Percentiles rank a stretch among this genome's conserved stretches.
Evolutionary conservation across 2,797 vertebrate species (phyloP).

Genomic region (Sarcoramphus papa): DNA sequence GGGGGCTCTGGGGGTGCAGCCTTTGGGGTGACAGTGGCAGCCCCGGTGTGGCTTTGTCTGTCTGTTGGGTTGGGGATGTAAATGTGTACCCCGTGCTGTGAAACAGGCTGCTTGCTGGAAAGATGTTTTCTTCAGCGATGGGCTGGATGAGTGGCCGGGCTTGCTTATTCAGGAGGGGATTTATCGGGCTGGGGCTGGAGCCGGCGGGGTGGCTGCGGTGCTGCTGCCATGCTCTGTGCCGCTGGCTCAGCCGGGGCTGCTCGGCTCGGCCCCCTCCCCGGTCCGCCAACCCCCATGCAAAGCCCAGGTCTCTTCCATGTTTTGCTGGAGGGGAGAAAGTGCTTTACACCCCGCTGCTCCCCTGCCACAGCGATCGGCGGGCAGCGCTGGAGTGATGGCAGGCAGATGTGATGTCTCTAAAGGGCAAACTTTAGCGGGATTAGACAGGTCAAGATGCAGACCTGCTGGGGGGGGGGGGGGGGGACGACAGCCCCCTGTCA

Average conservation of each 20-base stretch:
- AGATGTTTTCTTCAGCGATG: accelerated
- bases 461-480: background rate
- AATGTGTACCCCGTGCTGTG: accelerated
- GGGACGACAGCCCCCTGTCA: background rate
- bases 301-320: accelerated
- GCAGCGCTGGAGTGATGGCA: background rate
- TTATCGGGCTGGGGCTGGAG: background rate
- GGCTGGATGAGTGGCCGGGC: background rate
- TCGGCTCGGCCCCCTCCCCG: accelerated
- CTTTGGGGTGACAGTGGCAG: background rate
- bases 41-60: background rate
- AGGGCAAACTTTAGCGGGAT: background rate
- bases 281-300: accelerated
- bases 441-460: background rate
- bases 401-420: background rate
- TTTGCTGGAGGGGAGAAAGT: background rate
- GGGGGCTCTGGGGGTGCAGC: background rate
- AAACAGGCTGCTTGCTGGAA: background rate
- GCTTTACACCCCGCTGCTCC: background rate
- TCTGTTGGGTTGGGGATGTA: background rate
- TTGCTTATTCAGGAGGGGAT: background rate
- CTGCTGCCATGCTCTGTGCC: background rate
- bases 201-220: background rate
- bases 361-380: background rate
- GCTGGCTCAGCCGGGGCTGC: background rate